Conservation (phyloP, 1,140 invertebrate species). For the Trachymyrmex cornetzi region DNA sequence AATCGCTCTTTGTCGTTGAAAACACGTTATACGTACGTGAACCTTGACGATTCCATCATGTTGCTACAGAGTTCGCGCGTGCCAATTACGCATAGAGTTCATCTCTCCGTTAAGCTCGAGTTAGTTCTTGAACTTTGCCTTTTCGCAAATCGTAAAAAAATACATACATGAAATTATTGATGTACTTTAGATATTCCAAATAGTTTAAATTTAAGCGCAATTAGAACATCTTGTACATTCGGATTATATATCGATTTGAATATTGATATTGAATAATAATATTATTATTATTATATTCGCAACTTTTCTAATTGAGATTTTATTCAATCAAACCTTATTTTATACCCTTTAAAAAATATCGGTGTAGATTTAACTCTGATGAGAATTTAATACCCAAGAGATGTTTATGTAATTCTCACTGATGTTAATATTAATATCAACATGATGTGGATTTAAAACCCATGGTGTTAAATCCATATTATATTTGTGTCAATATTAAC, state of each 20-base stretch:
- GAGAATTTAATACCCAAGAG: too few species aligned
- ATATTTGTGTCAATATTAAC: too few species aligned
- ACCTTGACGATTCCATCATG: neutral
- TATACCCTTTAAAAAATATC: neutral
- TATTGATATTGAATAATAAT: neutral
- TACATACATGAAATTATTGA: neutral
- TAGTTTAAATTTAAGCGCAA: neutral
- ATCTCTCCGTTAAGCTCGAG: neutral
- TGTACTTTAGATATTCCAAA: neutral
- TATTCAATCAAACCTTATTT: neutral
- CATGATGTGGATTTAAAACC: too few species aligned
- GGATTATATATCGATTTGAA: neutral
- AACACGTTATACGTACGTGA: neutral
- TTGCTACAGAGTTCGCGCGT: neutral
- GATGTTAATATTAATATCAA: too few species aligned
- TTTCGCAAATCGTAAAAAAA: neutral
- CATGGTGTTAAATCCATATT: too few species aligned
- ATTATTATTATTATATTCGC: neutral
- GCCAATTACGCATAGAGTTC: conserved; percentile 28
- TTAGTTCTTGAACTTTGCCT: conserved; percentile 11
- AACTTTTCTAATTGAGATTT: neutral
- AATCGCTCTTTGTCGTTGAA: conserved; percentile 6
- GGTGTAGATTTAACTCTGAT: too few species aligned
- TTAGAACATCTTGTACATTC: neutral
- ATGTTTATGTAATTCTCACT: too few species aligned